phyloP scores from a whole-genome alignment of 2,888 invertebrate genomes.

The Tipula lateralis region DNA sequence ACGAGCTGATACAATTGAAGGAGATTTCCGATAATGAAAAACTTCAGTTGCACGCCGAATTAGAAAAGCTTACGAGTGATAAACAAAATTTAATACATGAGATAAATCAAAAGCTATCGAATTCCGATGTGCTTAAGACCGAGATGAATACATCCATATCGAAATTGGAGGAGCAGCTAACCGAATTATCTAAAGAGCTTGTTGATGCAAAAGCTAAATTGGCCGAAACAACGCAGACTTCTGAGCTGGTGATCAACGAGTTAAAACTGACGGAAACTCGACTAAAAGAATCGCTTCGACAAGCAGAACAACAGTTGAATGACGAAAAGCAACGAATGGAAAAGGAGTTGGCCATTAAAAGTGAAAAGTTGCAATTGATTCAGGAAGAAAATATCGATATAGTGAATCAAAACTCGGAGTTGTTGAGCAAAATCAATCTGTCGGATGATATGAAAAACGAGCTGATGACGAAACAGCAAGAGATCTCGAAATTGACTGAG shows the following conservation, averaged over 20 bases:
- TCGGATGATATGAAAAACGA: constrained; percentile 25
- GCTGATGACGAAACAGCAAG: neutral
- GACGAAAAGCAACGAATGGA: neutral
- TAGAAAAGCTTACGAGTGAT: constrained; percentile 4
- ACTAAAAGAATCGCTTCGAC: constrained; percentile 29
- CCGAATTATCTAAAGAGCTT: constrained; percentile 29
- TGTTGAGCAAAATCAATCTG: neutral
- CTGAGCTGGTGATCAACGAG: neutral
- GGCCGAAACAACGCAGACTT: neutral
- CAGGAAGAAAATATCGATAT: neutral
- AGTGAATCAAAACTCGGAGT: neutral
- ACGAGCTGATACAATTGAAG: constrained; percentile 33
- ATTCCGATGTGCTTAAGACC: constrained; percentile 6
- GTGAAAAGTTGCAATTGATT: neutral
- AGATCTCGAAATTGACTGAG: neutral
- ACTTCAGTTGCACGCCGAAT: neutral
- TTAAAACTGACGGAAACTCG: constrained; percentile 19
- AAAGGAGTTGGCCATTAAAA: neutral
- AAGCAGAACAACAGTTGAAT: neutral
- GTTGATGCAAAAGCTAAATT: neutral
- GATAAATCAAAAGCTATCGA: neutral
- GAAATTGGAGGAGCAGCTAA: constrained; percentile 30
- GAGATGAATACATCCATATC: constrained; percentile 32
- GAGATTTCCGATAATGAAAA: constrained; percentile 29
- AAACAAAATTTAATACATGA: constrained; percentile 30